Conservation (phyloP, 1,140 invertebrate species). For the Papilio machaon region DNA sequence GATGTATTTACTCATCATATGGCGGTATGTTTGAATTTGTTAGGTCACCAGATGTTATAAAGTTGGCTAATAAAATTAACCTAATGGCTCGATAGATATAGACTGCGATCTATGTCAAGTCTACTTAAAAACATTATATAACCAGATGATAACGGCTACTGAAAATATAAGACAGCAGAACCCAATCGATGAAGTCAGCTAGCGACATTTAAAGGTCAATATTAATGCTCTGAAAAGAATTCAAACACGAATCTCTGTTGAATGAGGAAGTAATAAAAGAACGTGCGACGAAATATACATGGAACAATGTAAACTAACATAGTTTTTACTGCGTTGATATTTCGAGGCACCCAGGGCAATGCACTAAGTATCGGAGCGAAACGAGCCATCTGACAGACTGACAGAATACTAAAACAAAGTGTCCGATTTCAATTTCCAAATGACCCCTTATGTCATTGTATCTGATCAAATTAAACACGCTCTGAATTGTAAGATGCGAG, state of each 20-base stretch:
- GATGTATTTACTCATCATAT: not conserved
- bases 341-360: constrained; percentile 23
- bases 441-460: constrained; percentile 37
- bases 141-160: not conserved
- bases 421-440: constrained; percentile 37
- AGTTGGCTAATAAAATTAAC: not conserved
- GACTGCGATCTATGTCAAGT: constrained; percentile 3
- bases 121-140: not conserved
- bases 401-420: constrained; percentile 37
- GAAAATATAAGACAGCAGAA: not conserved
- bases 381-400: constrained; percentile 28
- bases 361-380: constrained; percentile 30
- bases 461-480: constrained; percentile 32
- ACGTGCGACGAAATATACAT: not conserved
- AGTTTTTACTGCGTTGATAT: constrained; percentile 23
- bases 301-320: constrained; percentile 16
- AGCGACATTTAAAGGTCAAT: constrained; percentile 5
- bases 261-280: constrained; percentile 29
- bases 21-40: not conserved
- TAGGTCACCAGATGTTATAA: not conserved
- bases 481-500: constrained; percentile 34
- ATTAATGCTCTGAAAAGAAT: constrained; percentile 11
- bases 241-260: not conserved
- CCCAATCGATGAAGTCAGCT: not conserved
- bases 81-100: not conserved